phyloP scores from a whole-genome alignment of 2,888 invertebrate species.

The Drosophila algonquin region DNA sequence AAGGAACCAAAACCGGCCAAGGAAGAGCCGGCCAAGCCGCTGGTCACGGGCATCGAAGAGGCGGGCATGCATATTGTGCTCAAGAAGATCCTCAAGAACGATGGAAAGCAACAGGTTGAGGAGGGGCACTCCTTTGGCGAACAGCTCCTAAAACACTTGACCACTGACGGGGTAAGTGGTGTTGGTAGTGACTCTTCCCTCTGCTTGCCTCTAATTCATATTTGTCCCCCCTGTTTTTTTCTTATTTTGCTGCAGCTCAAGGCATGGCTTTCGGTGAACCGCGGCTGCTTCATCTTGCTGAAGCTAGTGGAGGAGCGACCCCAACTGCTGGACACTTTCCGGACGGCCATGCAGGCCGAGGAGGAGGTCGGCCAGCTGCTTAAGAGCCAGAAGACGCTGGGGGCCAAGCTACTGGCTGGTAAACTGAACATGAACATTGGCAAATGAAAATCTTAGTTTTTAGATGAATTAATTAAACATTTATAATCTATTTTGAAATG shows the following conservation, averaged over 20 bases:
- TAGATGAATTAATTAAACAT: constrained; percentile 7
- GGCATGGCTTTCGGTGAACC: constrained; percentile 89
- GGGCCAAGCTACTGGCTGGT: constrained; percentile 87
- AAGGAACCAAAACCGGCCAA: constrained; percentile 21
- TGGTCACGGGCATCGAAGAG: constrained; percentile 87
- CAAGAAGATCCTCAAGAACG: constrained; percentile 89
- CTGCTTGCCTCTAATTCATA: neutral
- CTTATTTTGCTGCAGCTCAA: constrained; percentile 84
- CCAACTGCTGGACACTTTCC: constrained; percentile 84
- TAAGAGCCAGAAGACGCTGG: constrained; percentile 86
- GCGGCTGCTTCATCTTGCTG: constrained; percentile 91
- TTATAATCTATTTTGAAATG: constrained; percentile 1
- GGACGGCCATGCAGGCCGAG: constrained; percentile 68
- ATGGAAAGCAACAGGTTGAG: constrained; percentile 84
- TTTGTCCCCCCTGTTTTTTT: constrained; percentile 34
- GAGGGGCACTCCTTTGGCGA: constrained; percentile 86
- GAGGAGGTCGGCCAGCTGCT: constrained; percentile 73
- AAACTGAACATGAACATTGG: constrained; percentile 77
- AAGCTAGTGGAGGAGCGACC: constrained; percentile 87
- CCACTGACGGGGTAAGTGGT: constrained; percentile 85
- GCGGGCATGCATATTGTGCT: constrained; percentile 90
- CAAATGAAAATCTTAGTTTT: constrained; percentile 35
- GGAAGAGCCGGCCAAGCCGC: constrained; percentile 7
- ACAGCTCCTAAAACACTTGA: constrained; percentile 85
- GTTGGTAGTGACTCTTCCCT: too few species aligned